These are phyloP conservation scores for Syngnathoides biaculeatus DNA, from an alignment of 2,113 vertebrate genomes.

Conservation along the genomic window DNA sequence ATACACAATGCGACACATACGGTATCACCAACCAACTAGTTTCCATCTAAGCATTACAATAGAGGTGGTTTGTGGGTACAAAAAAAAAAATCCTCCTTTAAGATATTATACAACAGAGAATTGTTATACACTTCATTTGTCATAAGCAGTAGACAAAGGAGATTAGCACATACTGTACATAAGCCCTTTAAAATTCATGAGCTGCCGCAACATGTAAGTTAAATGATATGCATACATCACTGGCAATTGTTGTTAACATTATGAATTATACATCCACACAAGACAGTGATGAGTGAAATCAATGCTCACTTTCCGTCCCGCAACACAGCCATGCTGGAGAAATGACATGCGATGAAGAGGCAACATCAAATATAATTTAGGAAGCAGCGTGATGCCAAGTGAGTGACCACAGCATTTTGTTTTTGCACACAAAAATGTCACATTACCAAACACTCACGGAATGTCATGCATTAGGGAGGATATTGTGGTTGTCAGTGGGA, in stretches of 20 bases:
- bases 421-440: slow-evolving; percentile 2
- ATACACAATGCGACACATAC: not conserved
- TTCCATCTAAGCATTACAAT: slow-evolving; percentile 10
- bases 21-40: slow-evolving; percentile 27
- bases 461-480: slow-evolving; percentile 9
- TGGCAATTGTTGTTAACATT: slow-evolving; percentile 43
- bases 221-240: slow-evolving; percentile 64
- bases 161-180: slow-evolving; percentile 42
- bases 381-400: slow-evolving; percentile 23
- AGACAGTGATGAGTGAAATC: slow-evolving; percentile 62
- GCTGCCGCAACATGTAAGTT: slow-evolving; percentile 57
- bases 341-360: slow-evolving; percentile 32
- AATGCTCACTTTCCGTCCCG: slow-evolving; percentile 43
- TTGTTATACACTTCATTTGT: slow-evolving; percentile 31
- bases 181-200: slow-evolving; percentile 56
- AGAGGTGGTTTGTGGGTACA: slow-evolving; percentile 3
- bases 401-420: slow-evolving; percentile 3
- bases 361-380: slow-evolving; percentile 38
- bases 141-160: slow-evolving; percentile 14
- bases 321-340: slow-evolving; percentile 15
- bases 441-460: slow-evolving; percentile 1
- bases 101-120: slow-evolving; percentile 26
- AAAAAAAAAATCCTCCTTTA: slow-evolving; percentile 9
- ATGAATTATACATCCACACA: slow-evolving; percentile 67
- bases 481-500: not conserved